Percentiles rank a stretch among this genome's conserved stretches.
These are phyloP conservation scores for Silurus asotus DNA, from an alignment of 2,113 vertebrate species.

Conservation along the genomic window DNA sequence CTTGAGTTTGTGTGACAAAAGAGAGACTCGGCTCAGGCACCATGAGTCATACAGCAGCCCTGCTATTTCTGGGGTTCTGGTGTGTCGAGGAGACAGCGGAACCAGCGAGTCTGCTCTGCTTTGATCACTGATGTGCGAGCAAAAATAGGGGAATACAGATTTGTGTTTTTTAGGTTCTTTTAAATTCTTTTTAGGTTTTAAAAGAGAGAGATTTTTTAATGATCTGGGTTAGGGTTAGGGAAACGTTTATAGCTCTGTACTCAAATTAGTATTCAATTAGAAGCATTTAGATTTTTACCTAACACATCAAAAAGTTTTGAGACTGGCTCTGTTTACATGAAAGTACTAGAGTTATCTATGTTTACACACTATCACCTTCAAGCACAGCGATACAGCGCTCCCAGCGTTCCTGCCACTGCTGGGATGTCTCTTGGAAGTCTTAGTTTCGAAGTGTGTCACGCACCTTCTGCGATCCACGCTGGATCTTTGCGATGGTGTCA, in stretches of 20 bases:
- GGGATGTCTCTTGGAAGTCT: too few species aligned
- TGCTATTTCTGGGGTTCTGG: constrained; percentile 64
- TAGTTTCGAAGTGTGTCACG: too few species aligned
- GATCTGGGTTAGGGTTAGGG: too few species aligned
- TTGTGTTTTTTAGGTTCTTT: not conserved
- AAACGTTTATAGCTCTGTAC: not conserved
- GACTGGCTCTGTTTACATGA: too few species aligned
- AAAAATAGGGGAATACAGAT: not conserved
- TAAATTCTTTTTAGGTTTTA: not conserved
- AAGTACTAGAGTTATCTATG: too few species aligned
- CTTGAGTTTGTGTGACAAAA: constrained; percentile 52
- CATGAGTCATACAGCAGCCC: constrained; percentile 64
- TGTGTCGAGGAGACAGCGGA: not conserved
- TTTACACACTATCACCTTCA: too few species aligned
- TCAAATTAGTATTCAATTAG: not conserved
- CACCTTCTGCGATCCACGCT: too few species aligned
- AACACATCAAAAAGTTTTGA: too few species aligned
- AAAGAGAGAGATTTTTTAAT: not conserved
- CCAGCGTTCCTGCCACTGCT: too few species aligned
- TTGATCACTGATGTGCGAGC: constrained; percentile 7
- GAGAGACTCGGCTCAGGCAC: constrained; percentile 45
- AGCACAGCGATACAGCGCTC: too few species aligned
- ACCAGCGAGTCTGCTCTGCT: constrained; percentile 16
- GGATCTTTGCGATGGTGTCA: too few species aligned
- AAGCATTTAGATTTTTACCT: not conserved